Conservation (phyloP, 2,113 vertebrate genomes). For the Cottus gobio region DNA sequence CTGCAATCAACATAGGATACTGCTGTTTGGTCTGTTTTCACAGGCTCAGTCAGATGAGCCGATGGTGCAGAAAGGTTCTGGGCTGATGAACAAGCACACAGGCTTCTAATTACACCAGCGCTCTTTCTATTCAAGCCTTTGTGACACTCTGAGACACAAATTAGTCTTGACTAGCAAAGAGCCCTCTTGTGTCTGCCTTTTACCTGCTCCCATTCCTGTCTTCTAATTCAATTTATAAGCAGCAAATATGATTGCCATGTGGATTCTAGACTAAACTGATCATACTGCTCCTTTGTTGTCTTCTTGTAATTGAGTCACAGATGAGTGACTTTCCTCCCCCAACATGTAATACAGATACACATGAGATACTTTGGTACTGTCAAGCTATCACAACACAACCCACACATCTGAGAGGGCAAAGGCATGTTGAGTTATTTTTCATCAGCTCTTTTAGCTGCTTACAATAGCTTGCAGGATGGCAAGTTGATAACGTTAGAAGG, state of each 20-base stretch:
- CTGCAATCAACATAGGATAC: conserved; percentile 46
- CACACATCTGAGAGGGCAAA: conserved; percentile 9
- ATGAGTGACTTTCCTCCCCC: conserved; percentile 59
- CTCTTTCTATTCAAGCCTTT: conserved; percentile 63
- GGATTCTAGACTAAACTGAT: conserved; percentile 69
- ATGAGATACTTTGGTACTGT: conserved; percentile 37
- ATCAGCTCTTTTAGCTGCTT: conserved; percentile 17
- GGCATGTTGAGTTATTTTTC: conserved; percentile 10
- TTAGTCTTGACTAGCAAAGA: conserved; percentile 74
- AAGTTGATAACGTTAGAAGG: not conserved
- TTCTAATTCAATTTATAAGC: conserved; percentile 76
- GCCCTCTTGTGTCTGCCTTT: conserved; percentile 66
- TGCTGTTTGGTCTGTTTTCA: conserved; percentile 51
- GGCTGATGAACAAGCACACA: conserved; percentile 72
- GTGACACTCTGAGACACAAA: conserved; percentile 74
- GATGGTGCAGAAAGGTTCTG: conserved; percentile 70
- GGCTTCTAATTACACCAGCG: conserved; percentile 61
- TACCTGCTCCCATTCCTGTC: conserved; percentile 69
- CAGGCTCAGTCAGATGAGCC: conserved; percentile 49
- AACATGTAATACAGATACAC: conserved; percentile 62
- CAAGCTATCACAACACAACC: conserved; percentile 25
- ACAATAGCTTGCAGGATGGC: not conserved
- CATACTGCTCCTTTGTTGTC: conserved; percentile 68
- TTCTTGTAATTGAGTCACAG: conserved; percentile 74
- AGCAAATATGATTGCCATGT: conserved; percentile 76